Conservation (phyloP, 2,797 vertebrate genomes). For the Malacoraja senta region DNA sequence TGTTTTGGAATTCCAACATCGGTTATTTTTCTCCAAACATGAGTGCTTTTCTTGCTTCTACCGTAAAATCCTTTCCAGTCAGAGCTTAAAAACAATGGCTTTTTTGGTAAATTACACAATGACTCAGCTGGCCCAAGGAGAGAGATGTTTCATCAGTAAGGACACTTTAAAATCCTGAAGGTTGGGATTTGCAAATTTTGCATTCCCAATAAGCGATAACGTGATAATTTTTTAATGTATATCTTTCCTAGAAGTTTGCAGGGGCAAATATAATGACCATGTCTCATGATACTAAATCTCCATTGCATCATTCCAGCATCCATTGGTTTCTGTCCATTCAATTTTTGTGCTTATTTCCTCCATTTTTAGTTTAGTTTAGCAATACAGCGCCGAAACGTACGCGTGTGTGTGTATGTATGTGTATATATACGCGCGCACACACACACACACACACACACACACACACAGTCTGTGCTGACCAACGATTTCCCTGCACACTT, state of each 20-base stretch:
- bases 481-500: no score
- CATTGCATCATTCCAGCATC: no score
- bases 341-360: not conserved
- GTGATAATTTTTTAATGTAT: not conserved
- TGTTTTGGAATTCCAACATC: no score
- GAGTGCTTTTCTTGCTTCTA: no score
- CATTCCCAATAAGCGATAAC: not conserved
- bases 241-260: not conserved
- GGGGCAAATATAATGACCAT: not conserved
- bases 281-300: not conserved
- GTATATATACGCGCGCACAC: no score
- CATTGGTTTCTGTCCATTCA: not conserved
- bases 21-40: no score
- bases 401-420: no score
- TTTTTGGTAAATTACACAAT: not conserved
- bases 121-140: no score
- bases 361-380: not conserved
- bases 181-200: not conserved
- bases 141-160: no score
- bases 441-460: no score
- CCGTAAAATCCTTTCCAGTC: not conserved
- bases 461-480: no score
- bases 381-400: no score
- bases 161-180: not conserved
- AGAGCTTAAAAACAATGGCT: not conserved